Base-by-base conservation (phyloP, 2,888 invertebrate genomes). In the Drosophila nr. fundita region DNA sequence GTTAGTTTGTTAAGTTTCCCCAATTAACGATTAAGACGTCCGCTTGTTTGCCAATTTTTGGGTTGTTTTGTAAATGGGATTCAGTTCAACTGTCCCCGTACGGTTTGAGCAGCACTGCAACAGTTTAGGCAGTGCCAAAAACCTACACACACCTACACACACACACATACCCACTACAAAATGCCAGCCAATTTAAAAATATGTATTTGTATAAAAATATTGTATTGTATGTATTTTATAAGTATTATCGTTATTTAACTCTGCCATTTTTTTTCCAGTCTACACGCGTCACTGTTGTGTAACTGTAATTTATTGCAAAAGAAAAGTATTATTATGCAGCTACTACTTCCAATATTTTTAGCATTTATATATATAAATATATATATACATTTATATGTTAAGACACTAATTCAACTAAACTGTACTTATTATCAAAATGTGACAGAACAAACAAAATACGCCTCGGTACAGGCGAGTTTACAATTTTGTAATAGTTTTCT, bases 31-130 rank as follows among this genome's bases (percentile, higher is more conserved):
- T 68, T 72, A 78, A 75, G 61, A 55, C 36, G 78, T 83, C 84
- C 91, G 87, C 83, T 79, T 88, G 78, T 86, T 90, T 90, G 91
- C 90, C 91, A 90, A 90, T 80, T 84, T 73, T 78, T 11, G 27
- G 71, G 49, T 36, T 80, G 73, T 80, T 80, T 73, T 77, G 67
- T 75, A 50, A 34, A 52, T 49, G 15, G 55, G 79, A 71, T 38
- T 29, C 63, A 89, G 90, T 87, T 74, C 60, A 89, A 88, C 87
- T 90, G 81, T 64, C 76, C 38, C 32, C 27, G 24, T 48, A 50
- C 48, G 45, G 61, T 73, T 73, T 55, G 59, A 38, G 24, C 0
- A 48, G 65, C 48, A 29, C 49, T 73, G 67, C 27, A 11, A 61
- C 59, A 50, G 49, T 66, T 72, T 53, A 10, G 36, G 59, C 4